Percentiles rank a stretch among this genome's conserved stretches.
These are phyloP conservation scores for Trichoplusia ni DNA, from an alignment of 1,140 invertebrate genomes.

Conservation along the genomic window DNA sequence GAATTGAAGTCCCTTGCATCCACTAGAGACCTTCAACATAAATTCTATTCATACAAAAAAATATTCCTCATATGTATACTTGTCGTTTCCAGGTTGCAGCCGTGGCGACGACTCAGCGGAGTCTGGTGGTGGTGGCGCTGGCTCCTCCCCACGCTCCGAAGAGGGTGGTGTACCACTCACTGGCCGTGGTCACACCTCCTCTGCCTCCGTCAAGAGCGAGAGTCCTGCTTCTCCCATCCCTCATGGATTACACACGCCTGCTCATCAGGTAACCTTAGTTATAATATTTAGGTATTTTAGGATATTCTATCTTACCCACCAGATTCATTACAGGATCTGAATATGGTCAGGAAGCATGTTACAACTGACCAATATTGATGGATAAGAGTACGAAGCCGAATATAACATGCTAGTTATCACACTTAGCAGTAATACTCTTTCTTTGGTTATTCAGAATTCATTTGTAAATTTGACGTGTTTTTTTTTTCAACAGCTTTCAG, in stretches of 20 bases:
- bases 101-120: constrained; percentile 83
- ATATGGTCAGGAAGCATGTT: no score
- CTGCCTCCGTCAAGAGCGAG: constrained; percentile 95
- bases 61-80: no score
- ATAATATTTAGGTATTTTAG: background rate
- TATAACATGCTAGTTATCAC: no score
- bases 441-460: no score
- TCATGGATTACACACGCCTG: constrained; percentile 62
- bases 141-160: constrained; percentile 91
- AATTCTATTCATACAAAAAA: no score
- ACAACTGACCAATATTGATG: no score
- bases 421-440: no score
- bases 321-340: no score
- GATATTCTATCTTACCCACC: background rate
- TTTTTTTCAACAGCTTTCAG: constrained; percentile 64
- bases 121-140: constrained; percentile 84
- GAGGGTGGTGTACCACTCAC: constrained; percentile 84
- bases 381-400: no score
- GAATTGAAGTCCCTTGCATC: no score
- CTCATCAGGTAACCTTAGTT: constrained; percentile 63
- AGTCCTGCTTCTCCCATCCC: constrained; percentile 71
- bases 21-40: no score
- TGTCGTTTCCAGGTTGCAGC: constrained; percentile 73
- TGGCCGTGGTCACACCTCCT: constrained; percentile 88
- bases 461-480: no score